A percentile compares a stretch with the other conserved stretches of the same genome.
Evolutionary conservation across 2,113 vertebrate genomes (phyloP).

Genomic region (Himantopus leucocephalus): DNA sequence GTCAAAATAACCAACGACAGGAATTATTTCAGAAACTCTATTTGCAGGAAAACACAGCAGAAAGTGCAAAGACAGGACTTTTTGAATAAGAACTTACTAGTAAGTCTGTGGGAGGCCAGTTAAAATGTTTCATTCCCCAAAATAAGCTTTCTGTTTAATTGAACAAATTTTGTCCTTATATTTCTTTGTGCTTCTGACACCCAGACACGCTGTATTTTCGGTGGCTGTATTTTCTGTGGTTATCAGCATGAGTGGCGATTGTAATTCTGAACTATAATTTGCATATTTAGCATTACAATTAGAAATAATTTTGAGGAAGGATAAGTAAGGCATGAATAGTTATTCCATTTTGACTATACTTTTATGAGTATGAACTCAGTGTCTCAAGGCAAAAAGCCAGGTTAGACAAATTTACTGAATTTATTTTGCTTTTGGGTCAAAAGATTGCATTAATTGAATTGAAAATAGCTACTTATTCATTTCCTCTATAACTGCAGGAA

Average conservation of each 20-base stretch:
- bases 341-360: slow-evolving; percentile 26
- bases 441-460: not conserved
- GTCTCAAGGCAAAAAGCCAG: not conserved
- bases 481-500: not conserved
- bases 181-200: slow-evolving; percentile 31
- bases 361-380: not conserved
- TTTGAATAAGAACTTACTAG: not conserved
- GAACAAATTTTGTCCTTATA: not conserved
- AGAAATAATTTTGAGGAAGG: slow-evolving; percentile 43
- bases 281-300: slow-evolving; percentile 41
- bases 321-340: slow-evolving; percentile 22
- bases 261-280: slow-evolving; percentile 58
- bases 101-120: not conserved
- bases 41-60: not conserved
- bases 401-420: slow-evolving; percentile 5
- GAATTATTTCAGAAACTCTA: slow-evolving; percentile 11
- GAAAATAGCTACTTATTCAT: not conserved
- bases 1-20: slow-evolving; percentile 27
- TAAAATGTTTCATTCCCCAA: not conserved
- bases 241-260: slow-evolving; percentile 7
- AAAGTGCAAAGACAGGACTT: slow-evolving; percentile 7
- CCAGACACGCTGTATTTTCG: not conserved
- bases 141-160: slow-evolving; percentile 17
- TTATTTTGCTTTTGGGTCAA: slow-evolving; percentile 13
- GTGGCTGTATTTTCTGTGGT: not conserved